phyloP scores from a whole-genome alignment of 2,797 vertebrate species.

The Epinephelus coioides region DNA sequence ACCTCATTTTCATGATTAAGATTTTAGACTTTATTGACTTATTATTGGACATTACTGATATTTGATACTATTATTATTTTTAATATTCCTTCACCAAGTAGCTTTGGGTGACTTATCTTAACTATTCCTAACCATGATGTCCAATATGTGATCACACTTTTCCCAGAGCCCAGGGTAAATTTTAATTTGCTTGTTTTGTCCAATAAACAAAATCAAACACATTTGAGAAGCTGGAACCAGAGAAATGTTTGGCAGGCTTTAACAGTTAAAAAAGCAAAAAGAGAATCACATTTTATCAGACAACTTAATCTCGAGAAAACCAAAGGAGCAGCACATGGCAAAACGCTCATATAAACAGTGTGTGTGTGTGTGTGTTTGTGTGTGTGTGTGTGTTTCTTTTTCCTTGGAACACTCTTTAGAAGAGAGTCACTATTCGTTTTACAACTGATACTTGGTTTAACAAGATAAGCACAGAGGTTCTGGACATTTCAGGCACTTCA shows the following conservation, averaged over 20 bases:
- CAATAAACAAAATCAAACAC: not conserved
- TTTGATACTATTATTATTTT: too few relatives aligned
- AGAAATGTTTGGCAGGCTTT: not conserved
- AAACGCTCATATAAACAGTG: not conserved
- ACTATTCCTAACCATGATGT: too few relatives aligned
- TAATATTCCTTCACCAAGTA: too few relatives aligned
- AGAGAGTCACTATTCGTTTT: not conserved
- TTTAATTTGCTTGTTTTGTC: not conserved
- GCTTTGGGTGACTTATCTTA: too few relatives aligned
- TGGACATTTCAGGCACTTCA: not conserved
- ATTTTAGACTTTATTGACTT: too few relatives aligned
- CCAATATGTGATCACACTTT: not conserved
- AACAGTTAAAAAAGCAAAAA: not conserved
- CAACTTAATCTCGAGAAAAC: not conserved
- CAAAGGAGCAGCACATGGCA: not conserved
- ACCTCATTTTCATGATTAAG: too few relatives aligned
- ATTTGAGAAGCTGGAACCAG: not conserved
- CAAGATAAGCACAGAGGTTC: not conserved
- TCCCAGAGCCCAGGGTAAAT: not conserved
- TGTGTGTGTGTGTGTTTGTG: too few relatives aligned
- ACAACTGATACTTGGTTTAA: not conserved
- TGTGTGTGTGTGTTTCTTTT: not conserved
- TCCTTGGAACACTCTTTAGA: not conserved
- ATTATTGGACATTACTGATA: too few relatives aligned
- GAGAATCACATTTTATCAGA: not conserved